Evolutionary conservation across 23 tunicate genomes (phyloP), one percentile per base, ranked within the genome.

Genomic region (Ascidia mentula): DNA sequence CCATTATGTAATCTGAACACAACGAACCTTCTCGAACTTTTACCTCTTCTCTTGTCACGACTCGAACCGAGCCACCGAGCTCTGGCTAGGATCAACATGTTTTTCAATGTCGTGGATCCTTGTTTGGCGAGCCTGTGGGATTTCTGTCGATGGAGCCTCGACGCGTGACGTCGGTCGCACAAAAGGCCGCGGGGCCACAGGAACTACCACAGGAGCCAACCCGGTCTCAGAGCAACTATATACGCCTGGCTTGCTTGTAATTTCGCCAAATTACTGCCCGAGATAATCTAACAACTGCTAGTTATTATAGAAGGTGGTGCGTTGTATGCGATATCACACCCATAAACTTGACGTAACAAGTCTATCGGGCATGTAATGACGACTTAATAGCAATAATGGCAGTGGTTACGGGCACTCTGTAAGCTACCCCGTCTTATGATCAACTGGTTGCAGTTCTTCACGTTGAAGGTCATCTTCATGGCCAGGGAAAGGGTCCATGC

Each of bases 31-130:
- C 2, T 9, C 24, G 65, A 53, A 26, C 65, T 53, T 53, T 53
- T 9, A 9, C 13, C 2, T 26, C 65, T 5, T 28, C 53, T 42
- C 12, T 9, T 20, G 22, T 26, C 65, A 53, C 65, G 24, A 42
- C 15, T 9, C 15, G 15, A 15, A 42, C 15, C 15, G 12, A 12
- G 53, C 53, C 53, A 42, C 15, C 53, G 53, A 42, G 15, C 53
- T 42, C 53, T 9, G 53, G 15, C 12, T 42, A 42, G 53, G 53
- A 42, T 53, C 65, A 53, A 53, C 65, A 53, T 53, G 65, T 53
- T 53, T 53, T 53, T 53, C 65, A 53, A 53, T 53, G 65, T 53
- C 65, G 65, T 53, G 65, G 13, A 53, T 3, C 65, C 65, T 20
- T 53, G 65, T 53, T 53, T 53, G 65, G 65, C 65, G 12, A 53